Base-by-base conservation (phyloP, 2,797 vertebrate species). In the Ispidina picta region DNA sequence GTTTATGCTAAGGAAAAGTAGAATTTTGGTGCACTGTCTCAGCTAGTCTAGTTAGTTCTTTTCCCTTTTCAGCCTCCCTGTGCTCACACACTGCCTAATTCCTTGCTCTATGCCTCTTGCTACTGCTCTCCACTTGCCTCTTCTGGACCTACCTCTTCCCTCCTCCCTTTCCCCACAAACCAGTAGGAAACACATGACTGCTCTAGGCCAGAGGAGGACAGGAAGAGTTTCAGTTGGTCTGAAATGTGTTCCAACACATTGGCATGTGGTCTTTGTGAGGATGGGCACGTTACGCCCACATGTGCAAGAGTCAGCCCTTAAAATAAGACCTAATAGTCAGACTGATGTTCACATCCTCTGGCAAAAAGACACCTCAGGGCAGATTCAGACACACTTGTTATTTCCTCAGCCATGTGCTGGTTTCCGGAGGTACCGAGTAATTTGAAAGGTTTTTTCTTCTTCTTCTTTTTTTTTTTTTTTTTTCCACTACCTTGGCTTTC, bases 201-300 rank as follows among this genome's bases (percentile, higher is more conserved):
- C 20, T 73, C 71, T 46, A 56, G 46, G 35, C 19, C 35, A 20
- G 58, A 29, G 26, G 8, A 75, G 31, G 18, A 23, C 20, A 21
- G 29, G 62, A 85, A 9, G 23, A 43, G 16, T 14, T 48, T 18
- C 37, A 22, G 9, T 6, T n/a, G 3, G 23, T 90, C 33, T 46
- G 39, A 74, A 48, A 44, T 15, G 28, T 1, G 1, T 81, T 23
- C 13, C 37, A 48, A 35, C 21, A 44, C 22, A 10, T 71, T 68
- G 60, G 9, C 43, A 80, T 17, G 18, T 43, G 9, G 23, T 10
- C 16, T 44, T 59, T 16, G 1, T 25, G 39, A 66, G 46, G 26
- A 60, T 0, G 1, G 66, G 35, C 14, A 16, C 4, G 1, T 66
- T 17, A 37, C 6, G 1, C 5, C 44, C 65, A 22, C 21, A 6